phyloP scores from a whole-genome alignment of 2,113 vertebrate genomes.

The Aplodontia rufa region DNA sequence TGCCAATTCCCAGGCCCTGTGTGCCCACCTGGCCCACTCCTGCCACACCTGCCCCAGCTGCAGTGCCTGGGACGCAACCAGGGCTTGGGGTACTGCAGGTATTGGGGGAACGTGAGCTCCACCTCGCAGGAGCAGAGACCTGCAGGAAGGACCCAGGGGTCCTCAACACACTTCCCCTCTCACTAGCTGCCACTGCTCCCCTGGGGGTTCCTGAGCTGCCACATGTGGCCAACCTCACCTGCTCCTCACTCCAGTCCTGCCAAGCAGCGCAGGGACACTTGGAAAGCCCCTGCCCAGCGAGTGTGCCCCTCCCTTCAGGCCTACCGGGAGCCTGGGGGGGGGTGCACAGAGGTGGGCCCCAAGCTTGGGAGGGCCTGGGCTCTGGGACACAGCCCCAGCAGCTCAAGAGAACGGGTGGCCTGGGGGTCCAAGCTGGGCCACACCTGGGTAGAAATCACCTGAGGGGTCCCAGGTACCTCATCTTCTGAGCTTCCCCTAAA shows the following conservation, averaged over 20 bases:
- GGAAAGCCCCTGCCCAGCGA: no score
- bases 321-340: neutral
- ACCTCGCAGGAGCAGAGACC: neutral
- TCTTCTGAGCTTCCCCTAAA: neutral
- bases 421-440: no score
- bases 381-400: neutral
- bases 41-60: no score
- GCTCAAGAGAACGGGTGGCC: no score
- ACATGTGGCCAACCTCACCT: no score
- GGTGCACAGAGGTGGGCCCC: no score
- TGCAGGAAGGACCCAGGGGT: neutral
- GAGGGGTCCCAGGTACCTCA: accelerated
- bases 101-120: accelerated
- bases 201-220: neutral
- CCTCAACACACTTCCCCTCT: accelerated
- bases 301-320: no score
- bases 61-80: no score
- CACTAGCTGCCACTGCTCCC: neutral
- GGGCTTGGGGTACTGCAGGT: neutral
- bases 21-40: neutral
- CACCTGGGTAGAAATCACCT: no score
- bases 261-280: neutral
- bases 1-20: accelerated
- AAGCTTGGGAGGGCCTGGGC: accelerated
- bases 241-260: accelerated